phyloP scores from a whole-genome alignment of 1,140 invertebrate genomes.

The Euschistus heros region DNA sequence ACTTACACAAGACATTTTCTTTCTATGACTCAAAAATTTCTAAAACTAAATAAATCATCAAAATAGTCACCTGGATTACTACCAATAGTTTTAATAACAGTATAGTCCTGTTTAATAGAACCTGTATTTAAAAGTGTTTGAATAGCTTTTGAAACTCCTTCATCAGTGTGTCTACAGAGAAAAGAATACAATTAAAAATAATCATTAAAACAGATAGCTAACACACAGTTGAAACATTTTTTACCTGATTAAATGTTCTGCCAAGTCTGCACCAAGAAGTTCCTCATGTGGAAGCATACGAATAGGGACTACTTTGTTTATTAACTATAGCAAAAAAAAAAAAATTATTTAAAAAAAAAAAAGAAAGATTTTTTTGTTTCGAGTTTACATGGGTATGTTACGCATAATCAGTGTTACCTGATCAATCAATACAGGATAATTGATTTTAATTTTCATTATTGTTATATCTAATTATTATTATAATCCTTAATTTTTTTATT shows the following conservation, averaged over 20 bases:
- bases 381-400: no score
- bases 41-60: no score
- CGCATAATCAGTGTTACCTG: no score
- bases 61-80: conserved; percentile 1
- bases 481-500: no score
- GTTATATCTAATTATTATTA: no score
- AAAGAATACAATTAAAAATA: not conserved
- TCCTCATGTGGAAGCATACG: conserved; percentile 75
- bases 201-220: not conserved
- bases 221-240: not conserved
- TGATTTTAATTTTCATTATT: no score
- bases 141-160: conserved; percentile 50
- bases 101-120: not conserved
- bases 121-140: conserved; percentile 37
- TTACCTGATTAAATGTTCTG: conserved; percentile 61
- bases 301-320: conserved; percentile 68
- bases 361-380: no score
- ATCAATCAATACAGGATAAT: no score
- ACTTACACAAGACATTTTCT: no score
- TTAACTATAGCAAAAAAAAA: conserved; percentile 37
- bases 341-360: no score
- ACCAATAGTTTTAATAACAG: not conserved
- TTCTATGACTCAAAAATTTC: no score
- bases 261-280: conserved; percentile 74
- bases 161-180: conserved; percentile 32